Percentiles rank a stretch among this genome's conserved stretches.
Conservation (phyloP, 2,888 invertebrate genomes). For the Amaurobius ferox region DNA sequence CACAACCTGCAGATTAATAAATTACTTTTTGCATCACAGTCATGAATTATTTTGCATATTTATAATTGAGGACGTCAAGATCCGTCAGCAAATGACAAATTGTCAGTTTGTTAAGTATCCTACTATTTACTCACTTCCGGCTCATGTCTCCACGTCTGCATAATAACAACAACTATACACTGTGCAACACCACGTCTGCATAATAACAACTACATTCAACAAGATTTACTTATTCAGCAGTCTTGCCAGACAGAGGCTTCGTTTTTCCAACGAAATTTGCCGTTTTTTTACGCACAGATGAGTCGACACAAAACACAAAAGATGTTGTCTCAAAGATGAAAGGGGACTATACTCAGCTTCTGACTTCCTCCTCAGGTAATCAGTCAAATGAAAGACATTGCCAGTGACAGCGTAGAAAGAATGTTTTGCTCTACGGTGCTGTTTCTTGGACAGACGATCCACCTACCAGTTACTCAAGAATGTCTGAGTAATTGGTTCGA, state of each 20-base stretch:
- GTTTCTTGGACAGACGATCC: not conserved
- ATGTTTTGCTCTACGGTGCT: not conserved
- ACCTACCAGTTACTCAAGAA: not conserved
- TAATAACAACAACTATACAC: not conserved
- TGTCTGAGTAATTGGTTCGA: conserved; percentile 6
- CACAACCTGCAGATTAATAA: no score
- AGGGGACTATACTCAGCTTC: not conserved
- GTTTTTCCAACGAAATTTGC: conserved; percentile 31
- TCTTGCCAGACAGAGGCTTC: conserved; percentile 22
- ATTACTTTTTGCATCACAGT: no score
- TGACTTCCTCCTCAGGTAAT: conserved; percentile 15
- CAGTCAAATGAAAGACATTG: conserved; percentile 53
- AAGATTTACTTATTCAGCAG: not conserved
- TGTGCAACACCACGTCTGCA: no score
- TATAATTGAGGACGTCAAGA: no score
- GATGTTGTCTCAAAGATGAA: not conserved
- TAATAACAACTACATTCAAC: not conserved
- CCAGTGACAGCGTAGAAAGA: conserved; percentile 50
- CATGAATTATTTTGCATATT: no score
- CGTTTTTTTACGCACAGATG: conserved; percentile 45
- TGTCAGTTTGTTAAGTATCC: not conserved
- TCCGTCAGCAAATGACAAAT: no score
- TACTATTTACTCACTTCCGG: not conserved
- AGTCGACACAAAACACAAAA: conserved; percentile 43
- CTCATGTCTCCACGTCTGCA: not conserved